Percentiles rank a stretch among this genome's conserved stretches.
Conservation (phyloP, 2,797 vertebrate species). For the Sternotherus odoratus region DNA sequence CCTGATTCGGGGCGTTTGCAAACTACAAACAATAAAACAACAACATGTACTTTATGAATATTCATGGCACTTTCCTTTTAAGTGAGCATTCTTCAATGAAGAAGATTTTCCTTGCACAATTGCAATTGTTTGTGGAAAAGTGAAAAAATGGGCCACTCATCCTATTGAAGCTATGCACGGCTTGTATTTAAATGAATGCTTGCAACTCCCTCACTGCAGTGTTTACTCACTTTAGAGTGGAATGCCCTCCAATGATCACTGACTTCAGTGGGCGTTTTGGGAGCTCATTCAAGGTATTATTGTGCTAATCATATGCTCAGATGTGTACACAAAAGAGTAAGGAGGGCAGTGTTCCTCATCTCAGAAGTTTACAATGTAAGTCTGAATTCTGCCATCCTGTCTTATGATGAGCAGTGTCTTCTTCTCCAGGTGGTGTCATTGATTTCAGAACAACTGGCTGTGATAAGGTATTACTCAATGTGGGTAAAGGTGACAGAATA, state of each 20-base stretch:
- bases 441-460: not conserved
- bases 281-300: not conserved
- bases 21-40: not conserved
- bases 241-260: not conserved
- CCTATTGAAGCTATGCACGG: not conserved
- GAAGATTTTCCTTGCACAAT: not conserved
- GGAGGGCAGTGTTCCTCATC: accelerated
- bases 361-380: not conserved
- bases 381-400: not conserved
- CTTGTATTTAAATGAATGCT: not conserved
- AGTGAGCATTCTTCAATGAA: accelerated
- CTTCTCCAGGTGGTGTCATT: not conserved
- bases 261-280: not conserved
- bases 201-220: accelerated
- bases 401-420: accelerated
- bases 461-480: accelerated
- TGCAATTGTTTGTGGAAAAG: not conserved
- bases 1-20: accelerated
- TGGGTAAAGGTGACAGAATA: not conserved
- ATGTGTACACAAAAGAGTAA: not conserved
- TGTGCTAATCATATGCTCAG: conserved; percentile 28
- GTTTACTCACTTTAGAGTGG: not conserved
- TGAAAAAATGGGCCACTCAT: accelerated
- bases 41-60: not conserved
- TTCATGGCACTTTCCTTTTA: not conserved